Evolutionary conservation across 2,113 vertebrate genomes (phyloP).

Genomic region (Phrynocephalus versicolor): DNA sequence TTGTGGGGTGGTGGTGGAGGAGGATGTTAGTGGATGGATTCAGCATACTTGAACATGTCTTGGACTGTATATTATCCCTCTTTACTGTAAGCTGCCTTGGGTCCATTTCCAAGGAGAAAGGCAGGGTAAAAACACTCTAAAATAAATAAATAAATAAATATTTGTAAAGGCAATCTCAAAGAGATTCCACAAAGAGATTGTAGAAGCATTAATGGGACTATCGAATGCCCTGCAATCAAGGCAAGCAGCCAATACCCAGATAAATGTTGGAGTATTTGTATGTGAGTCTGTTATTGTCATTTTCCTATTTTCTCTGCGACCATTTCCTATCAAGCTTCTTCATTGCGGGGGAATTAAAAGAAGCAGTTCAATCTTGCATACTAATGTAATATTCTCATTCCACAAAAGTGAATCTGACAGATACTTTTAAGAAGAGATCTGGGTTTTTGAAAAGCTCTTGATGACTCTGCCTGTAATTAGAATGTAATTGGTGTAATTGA

Average conservation of each 20-base stretch:
- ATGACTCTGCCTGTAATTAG: slow-evolving; percentile 69
- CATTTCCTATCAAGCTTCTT: slow-evolving; percentile 9
- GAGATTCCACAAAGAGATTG: background rate
- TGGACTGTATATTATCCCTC: too few species aligned
- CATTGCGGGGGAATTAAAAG: background rate
- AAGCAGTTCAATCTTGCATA: slow-evolving; percentile 16
- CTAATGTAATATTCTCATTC: slow-evolving; percentile 60
- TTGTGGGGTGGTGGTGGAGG: too few species aligned
- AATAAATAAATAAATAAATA: too few species aligned
- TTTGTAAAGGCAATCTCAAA: too few species aligned
- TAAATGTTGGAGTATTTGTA: background rate
- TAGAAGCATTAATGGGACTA: too few species aligned
- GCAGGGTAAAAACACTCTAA: too few species aligned
- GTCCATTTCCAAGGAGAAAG: too few species aligned
- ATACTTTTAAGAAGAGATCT: slow-evolving; percentile 62
- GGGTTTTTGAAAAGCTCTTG: slow-evolving; percentile 65
- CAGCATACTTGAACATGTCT: too few species aligned
- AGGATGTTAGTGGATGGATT: too few species aligned
- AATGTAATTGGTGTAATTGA: slow-evolving; percentile 73
- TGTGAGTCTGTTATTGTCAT: background rate
- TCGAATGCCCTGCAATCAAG: background rate
- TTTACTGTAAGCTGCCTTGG: too few species aligned
- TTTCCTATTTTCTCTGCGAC: background rate
- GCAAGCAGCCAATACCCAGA: background rate
- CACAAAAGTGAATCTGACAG: slow-evolving; percentile 56